phyloP scores from a whole-genome alignment of 2,113 vertebrate genomes.

The Sardina pilchardus region DNA sequence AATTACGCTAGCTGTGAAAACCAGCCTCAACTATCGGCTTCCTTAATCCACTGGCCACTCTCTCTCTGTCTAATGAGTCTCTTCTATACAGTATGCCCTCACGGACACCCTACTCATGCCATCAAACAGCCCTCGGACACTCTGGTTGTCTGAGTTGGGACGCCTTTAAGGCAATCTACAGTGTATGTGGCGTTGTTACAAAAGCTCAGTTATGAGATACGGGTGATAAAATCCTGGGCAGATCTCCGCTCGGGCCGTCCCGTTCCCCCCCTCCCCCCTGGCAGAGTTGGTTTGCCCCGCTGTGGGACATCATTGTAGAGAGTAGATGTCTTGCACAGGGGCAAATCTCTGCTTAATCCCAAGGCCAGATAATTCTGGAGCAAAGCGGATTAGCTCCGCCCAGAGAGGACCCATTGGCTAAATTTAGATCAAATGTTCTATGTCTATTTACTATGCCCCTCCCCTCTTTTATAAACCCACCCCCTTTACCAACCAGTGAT shows the following conservation, averaged over 20 bases:
- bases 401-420: slow-evolving; percentile 78
- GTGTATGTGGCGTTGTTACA: neutral
- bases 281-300: slow-evolving; percentile 56
- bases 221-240: neutral
- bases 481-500: slow-evolving; percentile 29
- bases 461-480: slow-evolving; percentile 38
- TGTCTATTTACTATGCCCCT: slow-evolving; percentile 53
- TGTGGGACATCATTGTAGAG: slow-evolving; percentile 69
- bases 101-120: neutral
- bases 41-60: neutral
- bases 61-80: neutral
- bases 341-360: slow-evolving; percentile 86
- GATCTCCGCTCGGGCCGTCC: neutral
- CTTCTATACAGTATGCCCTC: neutral
- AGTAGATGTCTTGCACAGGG: slow-evolving; percentile 73
- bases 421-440: slow-evolving; percentile 81
- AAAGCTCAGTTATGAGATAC: neutral
- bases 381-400: slow-evolving; percentile 95
- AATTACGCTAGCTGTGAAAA: neutral
- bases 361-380: slow-evolving; percentile 77
- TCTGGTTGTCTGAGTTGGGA: neutral
- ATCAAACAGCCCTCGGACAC: neutral
- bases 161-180: neutral
- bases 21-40: neutral
- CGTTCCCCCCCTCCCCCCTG: slow-evolving; percentile 33